phyloP scores from a whole-genome alignment of 2,888 invertebrate genomes.

The Scrobipalpa atriplicella region DNA sequence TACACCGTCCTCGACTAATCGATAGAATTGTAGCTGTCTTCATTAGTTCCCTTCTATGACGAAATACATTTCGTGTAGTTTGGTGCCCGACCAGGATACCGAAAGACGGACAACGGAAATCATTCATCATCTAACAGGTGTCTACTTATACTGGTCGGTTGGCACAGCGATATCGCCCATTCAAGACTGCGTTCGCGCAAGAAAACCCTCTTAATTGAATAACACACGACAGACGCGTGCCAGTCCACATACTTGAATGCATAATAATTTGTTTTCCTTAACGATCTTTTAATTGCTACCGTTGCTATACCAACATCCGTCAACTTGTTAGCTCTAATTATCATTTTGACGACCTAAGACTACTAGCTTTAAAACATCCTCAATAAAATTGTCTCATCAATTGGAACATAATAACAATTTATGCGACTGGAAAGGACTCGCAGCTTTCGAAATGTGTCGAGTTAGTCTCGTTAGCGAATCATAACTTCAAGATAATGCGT shows the following conservation, averaged over 20 bases:
- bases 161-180: constrained; percentile 63
- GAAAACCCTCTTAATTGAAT: constrained; percentile 43
- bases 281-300: constrained; percentile 24
- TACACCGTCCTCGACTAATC: background rate
- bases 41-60: background rate
- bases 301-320: constrained; percentile 15
- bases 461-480: constrained; percentile 3
- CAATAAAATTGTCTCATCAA: background rate
- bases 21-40: background rate
- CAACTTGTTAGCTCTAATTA: constrained; percentile 1
- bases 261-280: constrained; percentile 24
- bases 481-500: constrained; percentile 4
- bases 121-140: background rate
- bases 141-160: background rate
- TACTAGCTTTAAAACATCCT: background rate
- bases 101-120: background rate
- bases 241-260: constrained; percentile 21
- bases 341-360: background rate
- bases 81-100: background rate
- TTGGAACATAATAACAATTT: background rate
- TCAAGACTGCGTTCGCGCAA: constrained; percentile 56
- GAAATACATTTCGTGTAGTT: background rate
- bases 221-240: constrained; percentile 26
- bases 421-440: background rate
- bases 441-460: background rate